Evolutionary conservation across 1,140 invertebrate genomes (phyloP).

Genomic region (Drosophila kanapiae): DNA sequence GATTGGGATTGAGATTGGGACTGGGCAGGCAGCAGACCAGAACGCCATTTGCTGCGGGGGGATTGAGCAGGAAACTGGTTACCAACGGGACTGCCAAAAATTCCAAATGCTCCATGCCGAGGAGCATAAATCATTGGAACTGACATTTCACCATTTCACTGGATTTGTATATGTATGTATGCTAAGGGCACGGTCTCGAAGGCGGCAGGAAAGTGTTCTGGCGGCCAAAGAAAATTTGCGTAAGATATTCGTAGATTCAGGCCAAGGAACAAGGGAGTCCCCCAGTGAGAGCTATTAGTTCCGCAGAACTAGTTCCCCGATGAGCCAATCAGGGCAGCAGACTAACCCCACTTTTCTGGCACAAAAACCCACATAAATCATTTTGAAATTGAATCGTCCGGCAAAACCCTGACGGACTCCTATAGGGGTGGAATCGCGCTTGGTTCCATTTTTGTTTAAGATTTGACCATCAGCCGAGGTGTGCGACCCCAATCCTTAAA

Average conservation of each 20-base stretch:
- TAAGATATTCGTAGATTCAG: conserved; percentile 31
- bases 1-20: background rate
- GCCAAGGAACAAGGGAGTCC: background rate
- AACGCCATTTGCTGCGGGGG: conserved; percentile 58
- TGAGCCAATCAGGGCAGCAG: conserved; percentile 19
- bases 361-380: conserved; percentile 76
- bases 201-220: conserved; percentile 19
- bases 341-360: conserved; percentile 11
- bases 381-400: conserved; percentile 68
- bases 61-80: conserved; percentile 27
- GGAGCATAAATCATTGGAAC: conserved; percentile 83
- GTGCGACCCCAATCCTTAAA: conserved; percentile 6
- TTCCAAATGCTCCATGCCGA: conserved; percentile 75
- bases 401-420: conserved; percentile 33
- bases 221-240: conserved; percentile 26
- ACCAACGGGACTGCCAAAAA: conserved; percentile 67
- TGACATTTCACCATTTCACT: conserved; percentile 83
- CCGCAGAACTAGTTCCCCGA: conserved; percentile 8
- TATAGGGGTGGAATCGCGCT: conserved; percentile 1
- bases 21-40: conserved; percentile 67
- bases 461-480: conserved; percentile 21
- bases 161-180: conserved; percentile 59
- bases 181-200: conserved; percentile 9
- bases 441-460: background rate
- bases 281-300: conserved; percentile 20